Conservation (phyloP, 2,113 vertebrate species). For the Noturus placidus region DNA sequence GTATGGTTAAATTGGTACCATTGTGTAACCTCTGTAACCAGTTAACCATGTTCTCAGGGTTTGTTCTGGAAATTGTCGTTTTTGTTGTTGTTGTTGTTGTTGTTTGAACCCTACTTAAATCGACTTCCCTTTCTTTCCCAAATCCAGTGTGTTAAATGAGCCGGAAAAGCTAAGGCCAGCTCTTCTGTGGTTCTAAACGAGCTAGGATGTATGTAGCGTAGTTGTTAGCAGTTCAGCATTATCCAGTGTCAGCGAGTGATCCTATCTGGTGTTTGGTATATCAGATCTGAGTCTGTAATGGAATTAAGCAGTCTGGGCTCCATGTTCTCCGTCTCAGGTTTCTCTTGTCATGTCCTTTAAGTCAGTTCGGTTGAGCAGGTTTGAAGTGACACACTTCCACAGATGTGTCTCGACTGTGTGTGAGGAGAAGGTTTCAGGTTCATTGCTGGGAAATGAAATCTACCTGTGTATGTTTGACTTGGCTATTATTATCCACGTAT, state of each 20-base stretch:
- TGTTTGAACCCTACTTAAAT: background rate
- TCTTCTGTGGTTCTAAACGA: background rate
- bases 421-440: background rate
- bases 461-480: background rate
- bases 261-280: conserved; percentile 1
- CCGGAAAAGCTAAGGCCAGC: background rate
- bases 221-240: no score
- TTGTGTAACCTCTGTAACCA: background rate
- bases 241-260: background rate
- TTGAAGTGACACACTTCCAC: background rate
- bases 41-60: background rate
- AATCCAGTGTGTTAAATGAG: background rate
- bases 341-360: conserved; percentile 12
- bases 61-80: background rate
- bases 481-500: background rate
- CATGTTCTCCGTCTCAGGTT: background rate
- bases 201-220: background rate
- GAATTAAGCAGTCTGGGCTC: conserved; percentile 28
- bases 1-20: background rate
- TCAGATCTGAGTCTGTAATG: conserved; percentile 34
- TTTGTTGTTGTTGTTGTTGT: no score
- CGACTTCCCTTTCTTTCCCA: no score
- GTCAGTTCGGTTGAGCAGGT: conserved; percentile 1
- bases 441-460: background rate
- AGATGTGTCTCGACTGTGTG: background rate